Base-by-base conservation (phyloP, 2,888 invertebrate species). In the Drosophila peninsularis region DNA sequence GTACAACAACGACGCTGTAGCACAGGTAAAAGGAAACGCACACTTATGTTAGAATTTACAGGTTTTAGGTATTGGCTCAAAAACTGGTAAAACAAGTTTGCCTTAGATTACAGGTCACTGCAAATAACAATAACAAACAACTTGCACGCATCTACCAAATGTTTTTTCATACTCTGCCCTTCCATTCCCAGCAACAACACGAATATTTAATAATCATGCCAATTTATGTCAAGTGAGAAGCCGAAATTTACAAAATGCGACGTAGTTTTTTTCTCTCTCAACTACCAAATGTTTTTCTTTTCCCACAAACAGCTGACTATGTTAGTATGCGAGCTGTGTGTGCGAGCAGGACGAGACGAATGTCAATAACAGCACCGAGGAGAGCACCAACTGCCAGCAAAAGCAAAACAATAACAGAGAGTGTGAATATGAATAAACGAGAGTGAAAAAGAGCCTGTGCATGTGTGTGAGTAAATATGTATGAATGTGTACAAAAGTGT, bases 391-490 rank as follows among this genome's bases (percentile, higher is more conserved):
- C 66, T 64, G 75, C 27, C 56, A 71, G 75, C 70, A 82, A 82
- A 84, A 84, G 81, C 88, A 84, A 84, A 84, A 84, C 83, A 84
- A 84, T 88, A 84, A 84, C 83, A 84, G 83, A 83, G 83, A 83
- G 78, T 78, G 61, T 41, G 42, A 49, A 68, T 58, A 64, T 57
- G 66, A 62, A 37, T 67, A 75, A 71, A 53, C 39, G 60, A 80
- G 77, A 77, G 76, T 53, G 58, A 61, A 74, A 70, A 56, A 63
- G 39, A 54, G 39, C 14, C 7, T 9, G 6, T 37, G 19, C 21
- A 27, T 32, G 14, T 37, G 27, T 55, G 44, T 62, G 49, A 19
- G 36, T 60, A 32, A 52, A 53, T 30, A 27, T 45, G 36, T 60
- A 34, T 47, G 49, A 24, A 27, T 45, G 13, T 21, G 41, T n/a